A percentile compares a stretch with the other conserved stretches of the same genome.
These are phyloP conservation scores for Therioaphis trifolii DNA, from an alignment of 2,888 invertebrate species.

Conservation along the genomic window DNA sequence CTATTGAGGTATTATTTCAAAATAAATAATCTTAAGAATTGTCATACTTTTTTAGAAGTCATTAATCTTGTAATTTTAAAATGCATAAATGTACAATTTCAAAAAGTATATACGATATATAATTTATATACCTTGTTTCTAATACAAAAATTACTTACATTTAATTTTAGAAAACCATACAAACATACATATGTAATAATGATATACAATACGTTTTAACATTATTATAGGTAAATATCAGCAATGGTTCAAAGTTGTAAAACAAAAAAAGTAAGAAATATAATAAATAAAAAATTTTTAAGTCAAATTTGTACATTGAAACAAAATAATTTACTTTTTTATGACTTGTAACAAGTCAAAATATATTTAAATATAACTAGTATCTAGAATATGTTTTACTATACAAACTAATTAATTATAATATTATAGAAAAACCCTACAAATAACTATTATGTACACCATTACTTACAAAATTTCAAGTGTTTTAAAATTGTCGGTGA, in stretches of 20 bases:
- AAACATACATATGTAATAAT: background rate
- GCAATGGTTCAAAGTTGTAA: slow-evolving; percentile 2
- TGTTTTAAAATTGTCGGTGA: slow-evolving; percentile 4
- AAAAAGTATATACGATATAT: background rate
- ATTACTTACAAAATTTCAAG: slow-evolving; percentile 39
- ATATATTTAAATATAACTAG: background rate
- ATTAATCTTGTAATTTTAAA: background rate
- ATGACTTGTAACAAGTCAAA: background rate
- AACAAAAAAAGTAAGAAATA: slow-evolving; percentile 23
- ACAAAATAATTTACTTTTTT: slow-evolving; percentile 6
- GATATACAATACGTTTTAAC: background rate
- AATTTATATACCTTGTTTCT: slow-evolving; percentile 13
- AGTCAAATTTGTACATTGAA: background rate
- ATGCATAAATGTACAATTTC: background rate
- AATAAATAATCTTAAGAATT: background rate
- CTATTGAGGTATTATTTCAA: background rate
- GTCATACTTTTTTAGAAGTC: background rate
- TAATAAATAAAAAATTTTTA: background rate
- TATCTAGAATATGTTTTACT: slow-evolving; percentile 21
- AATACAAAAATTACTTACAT: slow-evolving; percentile 20
- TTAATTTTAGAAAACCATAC: slow-evolving; percentile 13
- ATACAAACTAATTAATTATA: slow-evolving; percentile 11
- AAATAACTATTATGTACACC: slow-evolving; percentile 29
- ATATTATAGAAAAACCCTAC: slow-evolving; percentile 18
- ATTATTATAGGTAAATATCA: background rate